Conservation (phyloP, 92 coral and sea anemone genomes). For the Heteractis magnifica region DNA sequence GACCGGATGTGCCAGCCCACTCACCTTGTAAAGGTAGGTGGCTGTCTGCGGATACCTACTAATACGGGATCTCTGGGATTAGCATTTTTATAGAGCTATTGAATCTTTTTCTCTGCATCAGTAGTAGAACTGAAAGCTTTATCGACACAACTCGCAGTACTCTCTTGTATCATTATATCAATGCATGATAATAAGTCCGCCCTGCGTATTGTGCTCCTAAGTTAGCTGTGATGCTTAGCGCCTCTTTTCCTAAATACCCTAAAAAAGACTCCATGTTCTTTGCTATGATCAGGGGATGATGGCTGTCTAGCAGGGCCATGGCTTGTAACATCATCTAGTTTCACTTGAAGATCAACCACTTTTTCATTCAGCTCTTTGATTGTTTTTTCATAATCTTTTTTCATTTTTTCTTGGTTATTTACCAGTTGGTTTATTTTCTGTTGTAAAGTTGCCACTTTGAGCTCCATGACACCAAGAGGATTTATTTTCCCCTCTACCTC, state of each 20-base stretch:
- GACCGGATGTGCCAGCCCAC: not conserved
- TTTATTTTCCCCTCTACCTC: constrained; percentile 25
- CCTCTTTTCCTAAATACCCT: not conserved
- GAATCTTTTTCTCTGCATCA: too few relatives aligned
- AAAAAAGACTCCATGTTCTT: not conserved
- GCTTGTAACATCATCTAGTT: constrained; percentile 16
- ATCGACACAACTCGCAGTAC: too few relatives aligned
- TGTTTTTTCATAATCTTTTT: constrained; percentile 13
- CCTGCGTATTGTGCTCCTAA: too few relatives aligned
- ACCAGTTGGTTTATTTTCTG: constrained; percentile 26
- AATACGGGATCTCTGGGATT: too few relatives aligned
- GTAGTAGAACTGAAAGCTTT: too few relatives aligned
- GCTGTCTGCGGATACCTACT: not conserved
- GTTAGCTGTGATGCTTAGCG: not conserved
- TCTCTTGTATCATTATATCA: too few relatives aligned
- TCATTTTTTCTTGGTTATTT: constrained; percentile 8
- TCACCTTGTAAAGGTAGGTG: not conserved
- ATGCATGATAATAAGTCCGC: too few relatives aligned
- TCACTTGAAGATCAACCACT: not conserved
- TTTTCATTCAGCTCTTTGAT: constrained; percentile 20
- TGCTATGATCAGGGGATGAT: not conserved
- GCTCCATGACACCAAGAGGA: constrained; percentile 12
- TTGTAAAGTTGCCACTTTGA: constrained; percentile 28
- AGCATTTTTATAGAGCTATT: too few relatives aligned
- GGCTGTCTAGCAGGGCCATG: not conserved